phyloP scores from a whole-genome alignment of 2,113 vertebrate species.

The Chloropsis cyanopogon region DNA sequence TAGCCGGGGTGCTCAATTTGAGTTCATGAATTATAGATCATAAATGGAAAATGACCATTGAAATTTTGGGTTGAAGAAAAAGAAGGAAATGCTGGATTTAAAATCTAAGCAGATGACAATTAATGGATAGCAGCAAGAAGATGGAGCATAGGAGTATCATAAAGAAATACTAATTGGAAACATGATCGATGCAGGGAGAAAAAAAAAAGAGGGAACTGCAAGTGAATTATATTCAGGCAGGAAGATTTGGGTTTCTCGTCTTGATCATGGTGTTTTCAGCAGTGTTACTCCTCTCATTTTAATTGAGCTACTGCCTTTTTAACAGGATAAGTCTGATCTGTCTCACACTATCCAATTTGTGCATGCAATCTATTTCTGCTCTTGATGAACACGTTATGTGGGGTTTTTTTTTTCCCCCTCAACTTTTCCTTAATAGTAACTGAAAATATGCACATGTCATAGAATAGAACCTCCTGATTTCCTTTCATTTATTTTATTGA shows the following conservation, averaged over 20 bases:
- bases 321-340: slow-evolving; percentile 56
- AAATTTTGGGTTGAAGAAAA: slow-evolving; percentile 73
- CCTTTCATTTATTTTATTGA: slow-evolving; percentile 14
- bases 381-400: not conserved
- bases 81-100: slow-evolving; percentile 74
- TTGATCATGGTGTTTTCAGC: slow-evolving; percentile 38
- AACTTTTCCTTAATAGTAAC: not conserved
- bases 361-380: slow-evolving; percentile 1
- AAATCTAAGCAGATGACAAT: slow-evolving; percentile 62
- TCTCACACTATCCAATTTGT: slow-evolving; percentile 19
- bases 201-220: not conserved
- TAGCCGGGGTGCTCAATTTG: slow-evolving; percentile 68
- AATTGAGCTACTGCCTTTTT: slow-evolving; percentile 41
- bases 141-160: slow-evolving; percentile 19
- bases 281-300: slow-evolving; percentile 39
- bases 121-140: slow-evolving; percentile 62
- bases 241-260: slow-evolving; percentile 47
- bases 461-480: not conserved
- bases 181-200: not conserved
- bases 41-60: slow-evolving; percentile 67
- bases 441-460: not conserved
- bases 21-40: slow-evolving; percentile 77
- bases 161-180: slow-evolving; percentile 64
- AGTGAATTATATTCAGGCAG: slow-evolving; percentile 17
- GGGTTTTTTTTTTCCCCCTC: not conserved